Evolutionary conservation across 2,797 vertebrate species (phyloP).

Genomic region (Phrynocephalus vlangalii): DNA sequence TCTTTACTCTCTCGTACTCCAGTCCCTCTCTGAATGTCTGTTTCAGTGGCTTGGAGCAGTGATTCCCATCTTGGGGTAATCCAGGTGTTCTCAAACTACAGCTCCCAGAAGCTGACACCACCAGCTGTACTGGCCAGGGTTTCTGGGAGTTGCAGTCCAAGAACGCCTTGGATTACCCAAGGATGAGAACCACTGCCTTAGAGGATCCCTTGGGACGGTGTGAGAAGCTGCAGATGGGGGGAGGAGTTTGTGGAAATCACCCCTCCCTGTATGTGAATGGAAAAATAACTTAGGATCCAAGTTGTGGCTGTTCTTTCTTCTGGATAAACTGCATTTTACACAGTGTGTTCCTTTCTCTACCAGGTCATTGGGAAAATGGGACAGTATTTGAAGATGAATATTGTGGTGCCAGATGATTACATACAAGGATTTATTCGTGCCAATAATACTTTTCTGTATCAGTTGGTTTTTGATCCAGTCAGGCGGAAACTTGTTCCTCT

Average conservation of each 20-base stretch:
- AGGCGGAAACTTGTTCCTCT: slow-evolving; percentile 89
- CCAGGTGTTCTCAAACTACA: too few relatives aligned
- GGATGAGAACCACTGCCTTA: too few relatives aligned
- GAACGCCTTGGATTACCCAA: too few relatives aligned
- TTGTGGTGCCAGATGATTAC: slow-evolving; percentile 89
- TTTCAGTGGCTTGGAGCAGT: background rate
- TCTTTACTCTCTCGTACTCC: background rate
- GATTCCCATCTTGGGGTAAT: too few relatives aligned
- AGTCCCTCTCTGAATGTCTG: slow-evolving; percentile 15
- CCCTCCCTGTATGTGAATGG: background rate
- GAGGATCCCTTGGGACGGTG: background rate
- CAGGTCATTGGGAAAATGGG: slow-evolving; percentile 97
- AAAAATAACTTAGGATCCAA: background rate
- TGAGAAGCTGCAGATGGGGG: background rate
- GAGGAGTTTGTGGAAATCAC: background rate
- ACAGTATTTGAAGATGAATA: slow-evolving; percentile 93
- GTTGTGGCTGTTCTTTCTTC: background rate
- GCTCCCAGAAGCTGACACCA: too few relatives aligned
- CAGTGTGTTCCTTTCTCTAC: slow-evolving; percentile 32
- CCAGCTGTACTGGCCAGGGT: too few relatives aligned
- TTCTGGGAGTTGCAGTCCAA: too few relatives aligned
- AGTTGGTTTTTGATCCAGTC: slow-evolving; percentile 95
- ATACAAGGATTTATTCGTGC: slow-evolving; percentile 90
- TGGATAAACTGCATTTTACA: background rate
- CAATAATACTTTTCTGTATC: slow-evolving; percentile 97